Evolutionary conservation across 92 coral and sea anemone species (phyloP), one percentile per base, ranked within the genome.

Genomic region (Pocillopora grandis): DNA sequence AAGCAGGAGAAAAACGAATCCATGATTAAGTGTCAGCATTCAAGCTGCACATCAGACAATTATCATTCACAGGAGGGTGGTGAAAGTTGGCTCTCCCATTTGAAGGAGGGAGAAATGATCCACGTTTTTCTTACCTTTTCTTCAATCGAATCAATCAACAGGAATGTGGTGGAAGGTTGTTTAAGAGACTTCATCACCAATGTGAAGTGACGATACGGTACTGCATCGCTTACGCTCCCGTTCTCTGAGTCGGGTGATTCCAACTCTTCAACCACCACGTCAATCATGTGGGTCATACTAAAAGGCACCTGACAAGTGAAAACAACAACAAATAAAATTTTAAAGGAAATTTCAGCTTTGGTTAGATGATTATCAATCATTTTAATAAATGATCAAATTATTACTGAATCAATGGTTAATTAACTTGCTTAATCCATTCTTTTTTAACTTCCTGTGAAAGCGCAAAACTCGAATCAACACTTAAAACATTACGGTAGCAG

Each of bases 181-280:
- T 89, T 91, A 56, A 89, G 89, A 27, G 92, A 92, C 81, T 92
- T 92, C 42, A 96, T 83, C 52, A 89, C 91, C 70, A 96, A 75
- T 5, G 98, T 92, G 80, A 83, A 96, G 82, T 94, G 98, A 37
- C 90, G 89, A 88, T 95, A 93, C 1, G 90, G 82, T 35, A 85
- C 87, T 3, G 72, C 33, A 7, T 68, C 84, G 14, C 84, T 86
- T 1, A 87, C 31, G 6, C 58, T 57, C n/a, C 75, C 70, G 1
- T 92, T 93, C 16, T 87, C 95, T 9, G 95, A 90, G 83, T 94
- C 98, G 2, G 87, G 90, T 7, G 90, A 87, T 57, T 90, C 93
- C 37, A 93, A 61, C 75, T 96, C 93, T 75, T 94, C 98, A 11
- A 96, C 95, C 19, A 90, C 89, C n/a, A 90, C 88, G 52, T 96